phyloP scores from a whole-genome alignment of 1,140 invertebrate species.

The Neomicropteryx cornuta region DNA sequence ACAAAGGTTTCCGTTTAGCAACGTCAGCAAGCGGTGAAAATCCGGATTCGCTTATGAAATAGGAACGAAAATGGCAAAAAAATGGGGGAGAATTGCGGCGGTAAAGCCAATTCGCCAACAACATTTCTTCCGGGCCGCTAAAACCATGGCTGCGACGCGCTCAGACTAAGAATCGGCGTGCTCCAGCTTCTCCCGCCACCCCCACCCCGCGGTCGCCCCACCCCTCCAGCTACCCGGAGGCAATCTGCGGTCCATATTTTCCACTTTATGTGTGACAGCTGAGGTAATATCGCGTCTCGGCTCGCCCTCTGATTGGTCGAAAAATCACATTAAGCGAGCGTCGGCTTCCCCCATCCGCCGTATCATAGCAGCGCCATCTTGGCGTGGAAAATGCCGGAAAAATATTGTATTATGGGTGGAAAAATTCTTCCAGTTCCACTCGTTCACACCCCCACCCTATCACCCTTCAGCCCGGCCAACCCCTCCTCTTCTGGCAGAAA shows the following conservation, averaged over 20 bases:
- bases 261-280: constrained; percentile 47
- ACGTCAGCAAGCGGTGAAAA: too few species aligned
- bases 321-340: constrained; percentile 44
- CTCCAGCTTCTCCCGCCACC: constrained; percentile 12
- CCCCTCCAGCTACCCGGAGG: constrained; percentile 15
- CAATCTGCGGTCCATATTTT: constrained; percentile 45
- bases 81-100: too few species aligned
- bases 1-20: too few species aligned
- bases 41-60: too few species aligned
- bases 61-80: too few species aligned
- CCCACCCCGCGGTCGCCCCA: constrained; percentile 11
- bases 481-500: constrained; percentile 39
- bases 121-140: constrained; percentile 13
- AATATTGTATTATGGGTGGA: constrained; percentile 41
- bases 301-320: constrained; percentile 43
- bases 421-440: constrained; percentile 35
- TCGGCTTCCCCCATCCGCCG: too few species aligned
- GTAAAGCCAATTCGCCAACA: too few species aligned
- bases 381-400: constrained; percentile 40
- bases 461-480: constrained; percentile 23
- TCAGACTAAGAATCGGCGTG: constrained; percentile 29
- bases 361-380: constrained; percentile 40
- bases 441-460: too few species aligned
- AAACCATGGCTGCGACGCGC: too few species aligned
- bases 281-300: constrained; percentile 44